Base-by-base conservation (phyloP, 2,113 vertebrate genomes). In the Phalacrocorax brasilianus region DNA sequence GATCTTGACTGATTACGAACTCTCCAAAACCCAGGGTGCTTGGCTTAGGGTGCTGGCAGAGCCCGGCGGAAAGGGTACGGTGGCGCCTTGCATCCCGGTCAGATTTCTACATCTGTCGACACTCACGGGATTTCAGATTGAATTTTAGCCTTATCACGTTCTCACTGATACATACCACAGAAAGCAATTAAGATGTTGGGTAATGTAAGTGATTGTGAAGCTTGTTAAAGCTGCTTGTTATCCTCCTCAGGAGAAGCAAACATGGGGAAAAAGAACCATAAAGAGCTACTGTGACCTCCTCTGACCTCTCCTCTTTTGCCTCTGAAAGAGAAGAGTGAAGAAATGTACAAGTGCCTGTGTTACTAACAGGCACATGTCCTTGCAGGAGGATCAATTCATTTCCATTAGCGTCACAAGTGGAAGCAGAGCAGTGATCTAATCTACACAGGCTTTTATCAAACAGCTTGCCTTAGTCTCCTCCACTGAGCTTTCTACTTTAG, bases 161-260 rank as follows among this genome's bases (percentile, higher is more conserved):
- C 50, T 87, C 80, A 49, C 0, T 53, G 84, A 77, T 49, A 45
- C 12, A 45, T 58, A 92, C 62, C 55, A 91, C 67, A 75, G 59
- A 93, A 89, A 87, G 53, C 59, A 88, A 59, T 95, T 89, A 82
- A 75, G 49, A 73, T 55, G 23, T 66, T 94, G 72, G 47, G 78
- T 87, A 96, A 90, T 70, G 38, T 62, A 70, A 88, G 62, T 28
- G 67, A 76, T 30, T 89, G 63, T 89, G 80, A 94, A 73, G 80
- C 70, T 92, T 6, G 23, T 58, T 67, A 71, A 70, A 81, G 55
- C 82, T 71, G 77, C 47, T 62, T 83, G 47, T 85, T 79, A 52
- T 71, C 33, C 35, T 82, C 14, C 19, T 18, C 38, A 16, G 73
- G 23, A 91, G 85, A 77, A 63, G 78, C 7, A 85, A 94, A 78